phyloP scores from a whole-genome alignment of 2,888 invertebrate species.

The Tenthredo scrophulariae region DNA sequence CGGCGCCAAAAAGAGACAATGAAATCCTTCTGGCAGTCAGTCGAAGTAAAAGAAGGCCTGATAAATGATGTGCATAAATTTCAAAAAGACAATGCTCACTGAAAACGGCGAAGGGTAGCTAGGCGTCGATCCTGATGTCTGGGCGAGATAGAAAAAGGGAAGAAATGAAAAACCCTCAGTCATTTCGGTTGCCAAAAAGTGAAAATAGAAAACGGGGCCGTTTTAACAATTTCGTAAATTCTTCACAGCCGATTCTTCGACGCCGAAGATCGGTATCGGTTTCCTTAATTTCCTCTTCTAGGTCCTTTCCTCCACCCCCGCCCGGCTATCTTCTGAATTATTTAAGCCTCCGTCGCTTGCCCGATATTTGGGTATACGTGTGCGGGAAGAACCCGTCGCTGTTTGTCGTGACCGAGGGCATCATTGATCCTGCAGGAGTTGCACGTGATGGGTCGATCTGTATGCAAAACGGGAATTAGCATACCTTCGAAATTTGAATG shows the following conservation, averaged over 20 bases:
- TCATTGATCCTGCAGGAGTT: conserved; percentile 43
- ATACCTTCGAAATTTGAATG: conserved; percentile 47
- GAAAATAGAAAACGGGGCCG: neutral
- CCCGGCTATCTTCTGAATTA: conserved; percentile 7
- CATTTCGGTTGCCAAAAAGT: neutral
- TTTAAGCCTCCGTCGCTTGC: neutral
- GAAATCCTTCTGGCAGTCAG: neutral
- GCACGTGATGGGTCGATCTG: conserved; percentile 47
- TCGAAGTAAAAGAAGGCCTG: conserved; percentile 34
- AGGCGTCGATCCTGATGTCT: neutral
- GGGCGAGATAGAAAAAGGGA: neutral
- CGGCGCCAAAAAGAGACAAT: conserved; percentile 29
- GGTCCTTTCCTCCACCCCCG: neutral
- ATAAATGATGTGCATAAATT: conserved; percentile 43
- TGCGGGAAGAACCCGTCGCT: neutral
- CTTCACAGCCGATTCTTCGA: neutral
- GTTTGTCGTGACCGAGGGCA: conserved; percentile 21
- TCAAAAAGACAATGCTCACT: conserved; percentile 30
- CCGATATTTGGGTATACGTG: neutral
- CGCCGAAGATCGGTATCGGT: neutral
- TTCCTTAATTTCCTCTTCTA: neutral
- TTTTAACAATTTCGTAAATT: neutral
- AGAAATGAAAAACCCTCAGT: neutral
- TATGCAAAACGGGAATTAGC: conserved; percentile 44
- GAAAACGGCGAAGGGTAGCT: neutral